Evolutionary conservation across 2,797 vertebrate genomes (phyloP), one percentile per base, ranked within the genome.

Genomic region (Echiichthys vipera): DNA sequence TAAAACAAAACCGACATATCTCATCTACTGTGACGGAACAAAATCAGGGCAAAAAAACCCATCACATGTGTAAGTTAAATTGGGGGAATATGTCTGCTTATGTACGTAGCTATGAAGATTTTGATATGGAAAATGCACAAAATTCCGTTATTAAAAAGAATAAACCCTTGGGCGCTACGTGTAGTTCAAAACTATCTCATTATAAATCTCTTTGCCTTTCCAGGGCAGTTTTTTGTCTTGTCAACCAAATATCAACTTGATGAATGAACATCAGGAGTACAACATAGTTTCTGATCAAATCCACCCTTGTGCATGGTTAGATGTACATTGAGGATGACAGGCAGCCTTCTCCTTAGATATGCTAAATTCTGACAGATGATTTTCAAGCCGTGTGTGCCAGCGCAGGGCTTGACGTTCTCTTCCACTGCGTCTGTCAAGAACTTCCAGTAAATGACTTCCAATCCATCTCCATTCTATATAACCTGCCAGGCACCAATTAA

Each of bases 331-430:
- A 92, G 91, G 93, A 96, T 96, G 94, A 95, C 93, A 95, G 88
- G 85, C 88, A 94, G 90, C 92, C 93, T 94, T 91, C 89, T 88
- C 91, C 89, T 92, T 89, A 89, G 89, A 94, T 94, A 94, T 94
- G 91, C 92, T 92, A 95, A 92, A 95, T 94, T 83, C 93, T 96
- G 95, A 97, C 93, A 91, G 93, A 96, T 95, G 94, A 95, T 91
- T 94, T 92, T 91, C 80, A 77, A 89, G 93, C 83, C 77, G 84
- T 87, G 87, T 77, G 83, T 92, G 92, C 91, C 87, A 86, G 92
- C 88, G 59, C 84, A 77, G 72, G 77, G 83, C 80, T 86, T 78
- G 74, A 84, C 89, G 79, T 91, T 94, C 91, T 90, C 90, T 89
- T 91, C 62, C 75, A 75, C 69, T 73, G 86, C 84, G 86, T 92